Percentiles rank a stretch among this genome's conserved stretches.
Evolutionary conservation across 2,113 vertebrate genomes (phyloP).

Genomic region (Vidua macroura): DNA sequence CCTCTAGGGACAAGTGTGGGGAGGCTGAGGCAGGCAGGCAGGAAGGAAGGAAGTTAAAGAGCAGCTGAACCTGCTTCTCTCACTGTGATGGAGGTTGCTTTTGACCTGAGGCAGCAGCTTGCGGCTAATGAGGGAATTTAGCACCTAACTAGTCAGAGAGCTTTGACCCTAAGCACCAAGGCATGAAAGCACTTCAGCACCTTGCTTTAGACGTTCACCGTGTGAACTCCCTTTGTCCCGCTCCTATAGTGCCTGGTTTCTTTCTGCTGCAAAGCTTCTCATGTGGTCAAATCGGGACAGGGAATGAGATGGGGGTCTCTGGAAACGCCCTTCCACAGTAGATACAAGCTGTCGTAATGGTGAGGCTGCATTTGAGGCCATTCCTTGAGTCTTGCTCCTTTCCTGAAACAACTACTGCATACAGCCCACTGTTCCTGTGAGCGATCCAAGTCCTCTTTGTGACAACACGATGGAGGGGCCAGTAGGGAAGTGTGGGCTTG

Average conservation of each 20-base stretch:
- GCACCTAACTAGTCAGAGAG: neutral
- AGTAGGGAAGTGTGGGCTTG: neutral
- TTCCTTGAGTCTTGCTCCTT: neutral
- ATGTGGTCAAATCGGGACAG: neutral
- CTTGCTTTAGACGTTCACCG: neutral
- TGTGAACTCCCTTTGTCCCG: neutral
- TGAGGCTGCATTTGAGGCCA: neutral
- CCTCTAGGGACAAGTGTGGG: neutral
- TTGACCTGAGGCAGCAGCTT: neutral
- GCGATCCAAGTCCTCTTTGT: neutral
- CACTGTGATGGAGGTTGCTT: neutral
- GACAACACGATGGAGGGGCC: neutral
- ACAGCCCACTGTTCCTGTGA: neutral
- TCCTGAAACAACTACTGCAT: neutral
- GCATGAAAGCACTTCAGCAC: neutral
- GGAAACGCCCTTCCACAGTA: neutral
- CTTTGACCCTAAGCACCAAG: neutral
- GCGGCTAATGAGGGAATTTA: neutral
- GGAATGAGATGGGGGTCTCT: neutral
- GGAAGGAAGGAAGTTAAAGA: neutral
- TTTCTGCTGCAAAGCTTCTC: neutral
- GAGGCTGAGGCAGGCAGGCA: neutral
- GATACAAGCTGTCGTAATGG: rapidly evolving
- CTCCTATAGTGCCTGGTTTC: neutral
- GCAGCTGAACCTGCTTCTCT: neutral